These are phyloP conservation scores for Tenthredo scrophulariae DNA, from an alignment of 2,888 invertebrate genomes.

Conservation along the genomic window DNA sequence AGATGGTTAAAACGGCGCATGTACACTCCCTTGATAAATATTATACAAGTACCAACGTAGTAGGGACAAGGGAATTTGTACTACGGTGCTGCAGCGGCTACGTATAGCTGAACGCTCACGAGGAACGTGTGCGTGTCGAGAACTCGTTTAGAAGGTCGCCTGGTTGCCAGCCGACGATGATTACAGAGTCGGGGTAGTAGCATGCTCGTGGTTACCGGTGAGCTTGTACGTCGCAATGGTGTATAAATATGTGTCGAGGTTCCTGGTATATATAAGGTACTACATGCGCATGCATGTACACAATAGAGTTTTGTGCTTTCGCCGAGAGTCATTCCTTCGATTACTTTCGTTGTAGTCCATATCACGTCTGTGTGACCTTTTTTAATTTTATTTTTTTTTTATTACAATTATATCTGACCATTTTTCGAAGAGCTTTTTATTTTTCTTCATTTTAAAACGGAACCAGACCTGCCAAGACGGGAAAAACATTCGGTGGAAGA, in stretches of 20 bases:
- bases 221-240: constrained; percentile 26
- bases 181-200: constrained; percentile 36
- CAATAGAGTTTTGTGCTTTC: not conserved
- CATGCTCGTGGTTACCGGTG: constrained; percentile 38
- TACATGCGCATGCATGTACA: not conserved
- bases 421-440: not conserved
- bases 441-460: not conserved
- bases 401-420: not conserved
- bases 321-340: constrained; percentile 2
- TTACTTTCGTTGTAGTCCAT: not conserved
- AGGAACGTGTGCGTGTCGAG: constrained; percentile 50
- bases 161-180: constrained; percentile 58
- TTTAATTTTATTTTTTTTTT: not conserved
- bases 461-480: not conserved
- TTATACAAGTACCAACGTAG: constrained; percentile 43
- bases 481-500: not conserved
- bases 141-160: constrained; percentile 68
- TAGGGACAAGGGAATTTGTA: constrained; percentile 43
- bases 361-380: not conserved
- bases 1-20: constrained; percentile 28
- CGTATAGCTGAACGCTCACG: constrained; percentile 22
- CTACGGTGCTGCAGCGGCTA: constrained; percentile 35
- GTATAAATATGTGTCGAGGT: constrained; percentile 42
- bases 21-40: constrained; percentile 56
- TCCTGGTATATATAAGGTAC: not conserved